phyloP scores from a whole-genome alignment of 2,113 vertebrate species.

The Vimba vimba region DNA sequence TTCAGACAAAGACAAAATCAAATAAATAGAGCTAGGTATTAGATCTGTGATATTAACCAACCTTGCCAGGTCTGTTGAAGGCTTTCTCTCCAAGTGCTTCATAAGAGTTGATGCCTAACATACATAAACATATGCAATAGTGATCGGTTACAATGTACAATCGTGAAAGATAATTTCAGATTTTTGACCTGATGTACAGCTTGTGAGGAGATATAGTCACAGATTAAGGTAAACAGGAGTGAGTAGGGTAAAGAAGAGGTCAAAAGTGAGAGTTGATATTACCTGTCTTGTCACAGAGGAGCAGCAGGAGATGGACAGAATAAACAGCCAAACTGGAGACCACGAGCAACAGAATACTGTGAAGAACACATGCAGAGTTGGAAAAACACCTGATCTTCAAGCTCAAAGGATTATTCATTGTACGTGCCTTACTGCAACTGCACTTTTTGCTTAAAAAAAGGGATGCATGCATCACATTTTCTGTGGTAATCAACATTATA shows the following conservation, averaged over 20 bases:
- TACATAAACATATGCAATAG: slow-evolving; percentile 9
- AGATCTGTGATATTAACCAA: slow-evolving; percentile 61
- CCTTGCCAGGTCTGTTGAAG: slow-evolving; percentile 87
- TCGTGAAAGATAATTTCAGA: neutral
- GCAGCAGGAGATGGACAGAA: slow-evolving; percentile 91
- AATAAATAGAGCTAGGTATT: slow-evolving; percentile 24
- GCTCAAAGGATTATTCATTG: neutral
- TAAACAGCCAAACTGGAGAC: slow-evolving; percentile 86
- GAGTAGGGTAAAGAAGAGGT: neutral
- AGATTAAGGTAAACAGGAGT: neutral
- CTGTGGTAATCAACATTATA: neutral
- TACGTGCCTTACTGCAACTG: neutral
- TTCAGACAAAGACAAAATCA: neutral
- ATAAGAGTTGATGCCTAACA: slow-evolving; percentile 89
- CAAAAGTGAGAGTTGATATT: slow-evolving; percentile 64
- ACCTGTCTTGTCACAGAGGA: slow-evolving; percentile 92
- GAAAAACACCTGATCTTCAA: slow-evolving; percentile 8
- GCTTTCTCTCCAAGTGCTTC: slow-evolving; percentile 90
- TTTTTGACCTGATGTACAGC: neutral
- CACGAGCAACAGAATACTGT: slow-evolving; percentile 85
- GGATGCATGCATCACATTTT: neutral
- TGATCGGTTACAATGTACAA: slow-evolving; percentile 14
- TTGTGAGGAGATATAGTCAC: neutral
- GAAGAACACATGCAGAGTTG: slow-evolving; percentile 43
- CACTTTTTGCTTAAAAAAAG: neutral